A percentile compares a stretch with the other conserved stretches of the same genome.
Conservation (phyloP, 2,797 vertebrate species). For the Agapornis canus region DNA sequence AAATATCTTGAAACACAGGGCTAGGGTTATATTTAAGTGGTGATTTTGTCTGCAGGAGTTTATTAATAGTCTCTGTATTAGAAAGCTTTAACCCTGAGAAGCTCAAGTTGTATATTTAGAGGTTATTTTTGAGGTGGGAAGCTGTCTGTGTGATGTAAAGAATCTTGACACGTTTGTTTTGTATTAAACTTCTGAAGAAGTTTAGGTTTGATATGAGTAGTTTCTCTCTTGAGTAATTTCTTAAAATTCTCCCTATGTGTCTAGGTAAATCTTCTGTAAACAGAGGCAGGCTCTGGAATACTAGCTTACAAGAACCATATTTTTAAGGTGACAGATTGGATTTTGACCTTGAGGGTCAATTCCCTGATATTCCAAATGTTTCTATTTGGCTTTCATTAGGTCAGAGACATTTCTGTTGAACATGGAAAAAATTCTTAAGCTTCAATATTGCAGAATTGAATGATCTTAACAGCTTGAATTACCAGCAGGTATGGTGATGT, state of each 20-base stretch:
- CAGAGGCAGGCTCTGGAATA: not conserved
- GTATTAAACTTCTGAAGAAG: not conserved
- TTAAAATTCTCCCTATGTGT: not conserved
- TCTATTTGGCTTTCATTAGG: not conserved
- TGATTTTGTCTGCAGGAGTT: not conserved
- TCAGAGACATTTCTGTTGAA: not conserved
- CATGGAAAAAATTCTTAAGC: not conserved
- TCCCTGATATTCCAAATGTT: not conserved
- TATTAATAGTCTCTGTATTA: not conserved
- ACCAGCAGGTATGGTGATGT: fast-evolving
- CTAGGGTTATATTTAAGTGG: not conserved
- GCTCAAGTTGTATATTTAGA: not conserved
- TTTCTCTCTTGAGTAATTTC: not conserved
- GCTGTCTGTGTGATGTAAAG: not conserved
- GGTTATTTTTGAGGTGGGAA: not conserved
- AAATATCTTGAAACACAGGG: not conserved
- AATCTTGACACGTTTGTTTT: not conserved
- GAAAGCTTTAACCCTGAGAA: not conserved
- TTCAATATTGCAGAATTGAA: not conserved
- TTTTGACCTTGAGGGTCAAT: not conserved
- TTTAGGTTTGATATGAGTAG: not conserved
- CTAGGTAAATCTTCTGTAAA: not conserved
- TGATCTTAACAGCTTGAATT: not conserved
- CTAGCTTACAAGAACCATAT: not conserved
- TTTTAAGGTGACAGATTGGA: not conserved